Evolutionary conservation across 2,888 invertebrate species (phyloP), one percentile per base, ranked within the genome.

Genomic region (Harpalus rufipes): DNA sequence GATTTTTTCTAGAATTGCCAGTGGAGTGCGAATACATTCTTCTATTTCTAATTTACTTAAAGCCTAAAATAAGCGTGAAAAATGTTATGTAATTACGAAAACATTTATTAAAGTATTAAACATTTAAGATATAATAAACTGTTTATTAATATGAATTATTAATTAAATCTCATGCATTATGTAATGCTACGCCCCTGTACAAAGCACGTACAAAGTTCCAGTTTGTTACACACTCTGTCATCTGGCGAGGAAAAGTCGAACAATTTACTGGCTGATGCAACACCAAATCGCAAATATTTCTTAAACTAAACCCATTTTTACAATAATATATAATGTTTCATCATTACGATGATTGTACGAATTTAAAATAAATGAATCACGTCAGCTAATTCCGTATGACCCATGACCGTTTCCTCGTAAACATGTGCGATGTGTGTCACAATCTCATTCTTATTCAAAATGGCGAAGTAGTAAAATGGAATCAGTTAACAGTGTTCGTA

Each of bases 191-290:
- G 72, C 72, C 72, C 10, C 14, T 74, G 72, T 10, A 1, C n/a
- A n/a, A n/a, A n/a, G n/a, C n/a, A n/a, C 1, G 21, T 21, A 21
- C 16, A 7, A n/a, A 8, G n/a, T 25, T 63, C 8, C 16, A 6
- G 4, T 8, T 59, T 68, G 25, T 12, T 14, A 14, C 72, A 18
- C 16, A 10, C 41, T 14, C 44, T 74, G 81, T 8, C 81, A 81
- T 65, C 81, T 81, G 65, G 8, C 44, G 65, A 44, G 12, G 39
- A 41, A 21, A n/a, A 4, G 5, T 0, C 7, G 65, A 44, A 81
- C 41, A 7, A 81, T n/a, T 10, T 10, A 68, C 16, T 76, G 76
- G 83, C 83, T 83, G 83, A 83, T 83, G 83, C 74, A 83, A 83
- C 21, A 81, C 21, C 51, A 63, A 78, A 81, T 6, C 41, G 14